These are phyloP conservation scores for Entomobrya proxima DNA, from an alignment of 2,888 invertebrate genomes.

Conservation along the genomic window DNA sequence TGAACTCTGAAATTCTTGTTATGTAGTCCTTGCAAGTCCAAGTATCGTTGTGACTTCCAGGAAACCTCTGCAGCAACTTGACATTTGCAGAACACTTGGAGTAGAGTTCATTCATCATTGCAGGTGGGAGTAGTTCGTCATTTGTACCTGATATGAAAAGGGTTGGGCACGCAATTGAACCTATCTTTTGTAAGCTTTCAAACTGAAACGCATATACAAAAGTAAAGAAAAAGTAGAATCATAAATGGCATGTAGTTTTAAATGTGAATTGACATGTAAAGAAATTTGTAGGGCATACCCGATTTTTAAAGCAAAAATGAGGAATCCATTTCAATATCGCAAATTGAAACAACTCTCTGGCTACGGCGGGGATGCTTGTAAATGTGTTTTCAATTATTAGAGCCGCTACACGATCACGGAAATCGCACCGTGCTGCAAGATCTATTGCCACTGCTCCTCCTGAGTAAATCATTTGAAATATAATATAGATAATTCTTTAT, in stretches of 20 bases:
- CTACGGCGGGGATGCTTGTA: conserved; percentile 95
- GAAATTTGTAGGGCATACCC: conserved; percentile 80
- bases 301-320: conserved; percentile 91
- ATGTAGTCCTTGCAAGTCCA: conserved; percentile 91
- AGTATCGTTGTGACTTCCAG: conserved; percentile 96
- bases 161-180: conserved; percentile 85
- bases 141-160: conserved; percentile 92
- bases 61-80: conserved; percentile 87
- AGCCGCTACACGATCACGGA: conserved; percentile 88
- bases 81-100: conserved; percentile 85
- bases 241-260: background rate
- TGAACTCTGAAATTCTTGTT: conserved; percentile 75
- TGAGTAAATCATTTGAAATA: conserved; percentile 74
- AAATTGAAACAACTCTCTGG: conserved; percentile 87
- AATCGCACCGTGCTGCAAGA: conserved; percentile 86
- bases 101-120: conserved; percentile 91
- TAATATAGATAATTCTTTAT: conserved; percentile 73
- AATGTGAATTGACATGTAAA: background rate
- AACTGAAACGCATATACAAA: conserved; percentile 77
- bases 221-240: too few relatives aligned
- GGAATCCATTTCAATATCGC: conserved; percentile 87
- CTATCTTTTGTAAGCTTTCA: conserved; percentile 83
- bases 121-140: conserved; percentile 91
- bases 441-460: conserved; percentile 96
- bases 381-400: conserved; percentile 96